Evolutionary conservation across 2,113 vertebrate genomes (phyloP).

Genomic region (Recurvirostra avosetta): DNA sequence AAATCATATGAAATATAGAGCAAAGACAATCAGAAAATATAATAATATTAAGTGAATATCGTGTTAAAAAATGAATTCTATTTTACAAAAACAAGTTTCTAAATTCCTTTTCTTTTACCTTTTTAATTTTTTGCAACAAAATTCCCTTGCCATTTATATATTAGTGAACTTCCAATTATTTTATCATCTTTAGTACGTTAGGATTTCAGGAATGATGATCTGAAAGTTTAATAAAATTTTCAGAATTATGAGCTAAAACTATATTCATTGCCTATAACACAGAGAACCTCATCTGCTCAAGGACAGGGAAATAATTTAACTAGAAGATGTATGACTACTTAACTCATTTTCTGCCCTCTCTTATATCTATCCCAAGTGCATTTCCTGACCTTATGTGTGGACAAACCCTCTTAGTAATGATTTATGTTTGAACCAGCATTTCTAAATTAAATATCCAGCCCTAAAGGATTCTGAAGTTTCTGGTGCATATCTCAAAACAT

Average conservation of each 20-base stretch:
- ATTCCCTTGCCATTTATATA: neutral
- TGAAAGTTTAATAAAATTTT: neutral
- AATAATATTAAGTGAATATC: neutral
- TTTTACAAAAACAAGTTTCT: neutral
- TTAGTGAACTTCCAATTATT: neutral
- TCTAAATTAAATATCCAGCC: neutral
- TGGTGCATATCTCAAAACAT: neutral
- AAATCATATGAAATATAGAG: neutral
- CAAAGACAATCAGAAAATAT: neutral
- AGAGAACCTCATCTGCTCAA: neutral
- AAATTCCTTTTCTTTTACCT: neutral
- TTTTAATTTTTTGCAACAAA: neutral
- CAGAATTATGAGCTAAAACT: neutral
- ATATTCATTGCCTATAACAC: neutral
- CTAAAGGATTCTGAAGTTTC: neutral
- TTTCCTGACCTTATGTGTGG: neutral
- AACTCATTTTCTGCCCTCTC: neutral
- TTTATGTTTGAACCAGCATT: neutral
- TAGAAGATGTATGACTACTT: neutral
- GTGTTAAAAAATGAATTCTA: neutral
- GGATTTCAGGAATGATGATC: neutral
- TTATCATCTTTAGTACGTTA: neutral
- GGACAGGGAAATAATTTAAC: neutral
- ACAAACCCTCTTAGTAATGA: neutral
- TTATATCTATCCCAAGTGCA: neutral